A percentile compares a stretch with the other conserved stretches of the same genome.
Evolutionary conservation across 2,113 vertebrate species (phyloP).

Genomic region (Phycodurus eques): DNA sequence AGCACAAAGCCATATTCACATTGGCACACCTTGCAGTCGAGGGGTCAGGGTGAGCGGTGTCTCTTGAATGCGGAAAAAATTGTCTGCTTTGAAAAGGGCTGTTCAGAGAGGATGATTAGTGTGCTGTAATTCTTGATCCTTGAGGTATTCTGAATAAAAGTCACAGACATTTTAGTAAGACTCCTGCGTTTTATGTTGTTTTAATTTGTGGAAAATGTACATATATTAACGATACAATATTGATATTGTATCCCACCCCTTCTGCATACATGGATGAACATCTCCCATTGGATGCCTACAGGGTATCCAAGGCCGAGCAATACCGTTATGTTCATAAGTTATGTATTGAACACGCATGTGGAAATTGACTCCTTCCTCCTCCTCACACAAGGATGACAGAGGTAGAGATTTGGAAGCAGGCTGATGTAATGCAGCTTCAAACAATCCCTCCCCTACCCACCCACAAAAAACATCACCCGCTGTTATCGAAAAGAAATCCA

Average conservation of each 20-base stretch:
- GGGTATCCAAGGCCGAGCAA: not conserved
- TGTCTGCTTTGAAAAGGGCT: not conserved
- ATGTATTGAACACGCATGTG: not conserved
- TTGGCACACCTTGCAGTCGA: too few relatives aligned
- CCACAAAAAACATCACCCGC: conserved; percentile 49
- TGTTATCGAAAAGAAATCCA: conserved; percentile 20
- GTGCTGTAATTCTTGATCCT: not conserved
- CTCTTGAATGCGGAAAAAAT: too few relatives aligned
- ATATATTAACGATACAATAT: not conserved
- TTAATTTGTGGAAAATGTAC: not conserved
- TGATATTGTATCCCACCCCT: not conserved
- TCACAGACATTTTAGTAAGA: not conserved
- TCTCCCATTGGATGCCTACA: too few relatives aligned
- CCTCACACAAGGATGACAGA: conserved; percentile 34
- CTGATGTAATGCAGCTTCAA: conserved; percentile 65
- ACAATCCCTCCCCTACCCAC: conserved; percentile 40
- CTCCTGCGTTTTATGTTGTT: not conserved
- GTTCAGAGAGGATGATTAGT: not conserved
- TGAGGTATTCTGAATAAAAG: not conserved
- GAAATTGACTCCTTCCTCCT: conserved; percentile 30
- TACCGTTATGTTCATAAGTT: not conserved
- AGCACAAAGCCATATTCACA: too few relatives aligned
- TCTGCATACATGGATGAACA: too few relatives aligned
- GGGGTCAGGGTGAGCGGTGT: too few relatives aligned
- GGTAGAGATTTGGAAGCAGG: conserved; percentile 36